Evolutionary conservation across 1,140 invertebrate species (phyloP).

Genomic region (Anadara kagoshimensis): DNA sequence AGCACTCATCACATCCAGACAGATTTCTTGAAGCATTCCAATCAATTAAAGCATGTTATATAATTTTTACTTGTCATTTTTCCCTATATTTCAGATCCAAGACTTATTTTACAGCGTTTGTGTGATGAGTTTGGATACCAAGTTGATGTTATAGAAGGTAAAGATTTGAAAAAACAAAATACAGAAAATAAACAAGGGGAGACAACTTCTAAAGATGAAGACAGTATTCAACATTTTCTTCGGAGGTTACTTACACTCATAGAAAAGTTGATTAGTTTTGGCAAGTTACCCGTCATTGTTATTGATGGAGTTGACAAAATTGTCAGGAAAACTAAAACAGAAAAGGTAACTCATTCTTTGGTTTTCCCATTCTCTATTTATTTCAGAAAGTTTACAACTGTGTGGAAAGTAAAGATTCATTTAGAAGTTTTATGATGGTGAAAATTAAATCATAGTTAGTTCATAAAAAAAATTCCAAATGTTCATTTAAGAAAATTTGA

Average conservation of each 20-base stretch:
- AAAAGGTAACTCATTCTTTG: constrained; percentile 33
- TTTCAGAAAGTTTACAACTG: too few relatives aligned
- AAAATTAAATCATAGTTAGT: too few relatives aligned
- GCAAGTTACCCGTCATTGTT: constrained; percentile 43
- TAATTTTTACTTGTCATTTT: neutral
- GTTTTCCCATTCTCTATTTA: too few relatives aligned
- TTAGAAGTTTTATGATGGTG: too few relatives aligned
- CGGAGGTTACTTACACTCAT: constrained; percentile 28
- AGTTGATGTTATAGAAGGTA: constrained; percentile 15
- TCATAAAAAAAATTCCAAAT: too few relatives aligned
- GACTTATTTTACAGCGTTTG: constrained; percentile 29
- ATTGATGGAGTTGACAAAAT: constrained; percentile 53
- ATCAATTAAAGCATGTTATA: too few relatives aligned
- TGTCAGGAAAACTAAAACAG: constrained; percentile 35
- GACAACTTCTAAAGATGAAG: neutral
- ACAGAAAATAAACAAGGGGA: neutral
- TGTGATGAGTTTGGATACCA: constrained; percentile 27
- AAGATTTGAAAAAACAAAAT: neutral
- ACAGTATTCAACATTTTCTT: constrained; percentile 22
- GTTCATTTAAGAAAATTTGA: too few relatives aligned
- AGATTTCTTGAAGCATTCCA: too few relatives aligned
- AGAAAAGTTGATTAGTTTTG: constrained; percentile 14
- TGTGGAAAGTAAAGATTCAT: too few relatives aligned
- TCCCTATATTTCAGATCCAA: constrained; percentile 16
- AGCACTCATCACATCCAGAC: too few relatives aligned